These are phyloP conservation scores for Brachyistius frenatus DNA, from an alignment of 2,113 vertebrate genomes.

Conservation along the genomic window DNA sequence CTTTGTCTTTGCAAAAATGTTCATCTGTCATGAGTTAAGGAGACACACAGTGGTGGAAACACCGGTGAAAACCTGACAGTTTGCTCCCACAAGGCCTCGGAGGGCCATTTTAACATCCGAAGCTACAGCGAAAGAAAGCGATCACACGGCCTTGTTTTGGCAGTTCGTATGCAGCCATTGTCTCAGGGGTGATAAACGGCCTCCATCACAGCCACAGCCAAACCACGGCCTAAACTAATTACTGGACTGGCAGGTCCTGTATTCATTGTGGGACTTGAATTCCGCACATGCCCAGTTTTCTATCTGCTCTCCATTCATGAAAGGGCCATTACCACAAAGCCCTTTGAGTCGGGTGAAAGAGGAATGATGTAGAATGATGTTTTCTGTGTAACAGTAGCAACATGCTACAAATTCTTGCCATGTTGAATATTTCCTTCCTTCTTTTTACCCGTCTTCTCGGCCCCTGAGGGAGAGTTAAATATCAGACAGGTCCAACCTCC, in stretches of 20 bases:
- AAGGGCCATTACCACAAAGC: constrained; percentile 59
- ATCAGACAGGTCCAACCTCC: constrained; percentile 34
- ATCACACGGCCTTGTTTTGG: constrained; percentile 67
- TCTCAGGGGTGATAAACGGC: constrained; percentile 75
- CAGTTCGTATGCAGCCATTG: constrained; percentile 69
- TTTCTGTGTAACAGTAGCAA: constrained; percentile 47
- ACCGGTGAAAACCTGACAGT: constrained; percentile 56
- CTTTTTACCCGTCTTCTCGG: constrained; percentile 39
- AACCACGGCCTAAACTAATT: constrained; percentile 75
- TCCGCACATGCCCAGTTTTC: constrained; percentile 49
- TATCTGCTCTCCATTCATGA: constrained; percentile 53
- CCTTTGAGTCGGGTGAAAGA: constrained; percentile 52
- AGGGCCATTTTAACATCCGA: constrained; percentile 52
- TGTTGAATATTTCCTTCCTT: constrained; percentile 22
- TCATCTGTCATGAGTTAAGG: constrained; percentile 64
- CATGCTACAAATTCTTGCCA: constrained; percentile 49
- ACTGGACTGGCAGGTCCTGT: constrained; percentile 69
- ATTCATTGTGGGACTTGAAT: constrained; percentile 55
- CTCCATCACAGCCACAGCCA: constrained; percentile 66
- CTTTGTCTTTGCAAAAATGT: constrained; percentile 45
- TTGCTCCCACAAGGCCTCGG: constrained; percentile 50
- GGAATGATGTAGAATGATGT: constrained; percentile 64
- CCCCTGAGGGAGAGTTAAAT: constrained; percentile 43
- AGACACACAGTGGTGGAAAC: constrained; percentile 37
- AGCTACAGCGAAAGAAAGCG: constrained; percentile 62